Evolutionary conservation across 2,888 invertebrate species (phyloP), one percentile per base, ranked within the genome.

Genomic region (Andrena chrysosceles): DNA sequence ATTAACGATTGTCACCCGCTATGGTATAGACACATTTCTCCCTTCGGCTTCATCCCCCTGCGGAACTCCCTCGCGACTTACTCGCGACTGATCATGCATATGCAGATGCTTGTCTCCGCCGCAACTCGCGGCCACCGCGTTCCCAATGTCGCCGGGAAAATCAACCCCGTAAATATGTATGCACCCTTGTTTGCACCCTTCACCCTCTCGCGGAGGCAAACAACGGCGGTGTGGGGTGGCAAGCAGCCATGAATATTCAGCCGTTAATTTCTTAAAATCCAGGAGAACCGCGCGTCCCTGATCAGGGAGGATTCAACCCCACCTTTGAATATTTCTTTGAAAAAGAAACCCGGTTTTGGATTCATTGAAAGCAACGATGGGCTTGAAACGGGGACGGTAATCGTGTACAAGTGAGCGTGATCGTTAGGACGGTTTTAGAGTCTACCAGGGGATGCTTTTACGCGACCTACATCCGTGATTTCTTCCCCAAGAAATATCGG

Each of bases 211-310:
- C 56, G 23, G 48, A 26, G 31, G 20, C 23, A 59, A 64, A 77
- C 56, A 66, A 72, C 48, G 29, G 16, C 2, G 54, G 26, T 13
- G 42, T 1, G 42, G 16, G 42, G 42, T 16, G 16, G 10, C 8
- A 33, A 72, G 2, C 63, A 6, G n/a, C 13, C 54, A 79, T 80
- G 80, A 78, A 80, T 80, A 80, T 79, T 79, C 59, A 42, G 16
- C 59, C 13, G 29, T 66, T 70, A 49, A 60, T 77, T 70, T 42
- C 62, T 68, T 62, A 35, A 6, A 23, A 76, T 26, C 13, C 10
- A 13, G 23, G 56, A 10, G 56, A 56, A 56, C 23, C 56, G 56
- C 20, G 23, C 20, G 8, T 2, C 52, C 6, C n/a, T 10, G 23
- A 26, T 56, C 56, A 1, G 23, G 10, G 1, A 13, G 23, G 54